Base-by-base conservation (phyloP, 2,888 invertebrate species). In the Dolomedes plantarius region DNA sequence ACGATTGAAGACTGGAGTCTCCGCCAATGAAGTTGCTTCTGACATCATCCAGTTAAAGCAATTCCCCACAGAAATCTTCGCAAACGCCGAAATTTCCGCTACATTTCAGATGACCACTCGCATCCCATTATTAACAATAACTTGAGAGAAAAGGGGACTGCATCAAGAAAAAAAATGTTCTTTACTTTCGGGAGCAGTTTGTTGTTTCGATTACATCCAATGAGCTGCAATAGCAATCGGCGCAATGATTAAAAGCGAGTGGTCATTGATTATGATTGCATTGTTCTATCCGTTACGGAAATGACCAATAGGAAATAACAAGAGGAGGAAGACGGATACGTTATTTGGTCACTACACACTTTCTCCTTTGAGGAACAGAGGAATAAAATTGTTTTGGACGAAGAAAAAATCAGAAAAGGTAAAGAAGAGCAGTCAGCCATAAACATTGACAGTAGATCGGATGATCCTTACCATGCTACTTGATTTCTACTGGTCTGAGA, bases 181-280 rank as follows among this genome's bases (percentile, higher is more conserved):
- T 46, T 16, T 46, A 2, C 46, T 46, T 16, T 16, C 2, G 13
- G 16, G 13, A 46, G 16, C 1, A 13, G 46, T 46, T 46, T 46
- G 46, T 46, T 46, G 46, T 46, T 46, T 46, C 46, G 46, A 13
- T 46, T 46, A 11, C 46, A 46, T 11, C 36, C 46, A 46, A 46
- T 46, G 13, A 46, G 16, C 16, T 46, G 6, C 46, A 46, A n/a
- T n/a, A n/a, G n/a, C 71, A 46, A 27, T 5, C 29, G 67, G 73
- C 16, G 77, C 77, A 77, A 78, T 85, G 83, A 85, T 85, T 85
- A 77, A 85, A 77, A 85, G 77, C 71, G 77, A 81, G 77, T 62
- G 73, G 73, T 68, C 73, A 65, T 28, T 85, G 72, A 85, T 85
- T 78, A 77, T 85, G 73, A 85, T 83, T 71, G 75, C 77, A 85